Evolutionary conservation across 2,888 invertebrate genomes (phyloP), one percentile per base, ranked within the genome.

Genomic region (Laothoe populi): DNA sequence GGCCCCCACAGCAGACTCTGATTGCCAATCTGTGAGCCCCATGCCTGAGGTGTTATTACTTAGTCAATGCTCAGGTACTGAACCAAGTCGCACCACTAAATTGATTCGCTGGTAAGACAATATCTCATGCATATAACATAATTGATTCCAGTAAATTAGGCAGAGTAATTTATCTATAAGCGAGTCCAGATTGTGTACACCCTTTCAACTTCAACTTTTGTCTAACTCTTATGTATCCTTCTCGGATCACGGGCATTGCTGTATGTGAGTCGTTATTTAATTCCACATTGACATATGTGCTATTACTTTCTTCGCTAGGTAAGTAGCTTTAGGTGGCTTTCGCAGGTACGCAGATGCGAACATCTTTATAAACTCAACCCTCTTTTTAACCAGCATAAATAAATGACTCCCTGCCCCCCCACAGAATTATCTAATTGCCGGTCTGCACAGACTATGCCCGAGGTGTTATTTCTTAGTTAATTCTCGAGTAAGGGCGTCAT

Each of bases 381-480:
- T n/a, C 8, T 31, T 16, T 10, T 49, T 26, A 49, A 49, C n/a
- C 2, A 16, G 10, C 24, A 35, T 1, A 35, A 19, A 8, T 4
- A 19, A 35, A 19, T 1, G 11, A 16, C 10, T 11, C 8, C 16
- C 19, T 4, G 0, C 26, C 53, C 19, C 53, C 35, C 53, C 53
- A 4, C 21, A 53, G 19, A 19, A 4, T 11, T 35, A 11, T 53
- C 53, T 53, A 35, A 53, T 8, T 53, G 19, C 35, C 19, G 19
- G 5, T 10, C 53, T 53, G 53, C 35, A 35, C 4, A 4, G 53
- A 16, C 53, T 21, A 10, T 35, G 35, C 35, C 35, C 19, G 53
- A 53, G 53, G 53, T 31, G 49, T 31, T 53, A 53, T 53, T 53
- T 31, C 31, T 53, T 53, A 59, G 42, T 16, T 45, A 59, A 59